Base-by-base conservation (phyloP, 2,888 invertebrate genomes). In the Hyalella azteca region DNA sequence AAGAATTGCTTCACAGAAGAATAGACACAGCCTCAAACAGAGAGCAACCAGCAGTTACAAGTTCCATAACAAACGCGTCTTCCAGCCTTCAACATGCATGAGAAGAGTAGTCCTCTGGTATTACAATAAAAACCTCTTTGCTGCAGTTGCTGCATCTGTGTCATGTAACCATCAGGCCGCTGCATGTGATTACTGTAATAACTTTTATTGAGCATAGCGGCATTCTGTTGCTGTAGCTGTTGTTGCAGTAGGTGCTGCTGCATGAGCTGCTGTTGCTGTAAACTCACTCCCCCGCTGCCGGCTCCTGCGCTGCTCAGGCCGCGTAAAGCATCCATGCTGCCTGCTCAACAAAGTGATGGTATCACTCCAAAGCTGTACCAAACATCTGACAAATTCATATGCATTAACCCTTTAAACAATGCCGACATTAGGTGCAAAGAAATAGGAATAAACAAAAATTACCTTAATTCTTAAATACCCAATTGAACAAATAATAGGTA, bases 201-300 rank as follows among this genome's bases (percentile, higher is more conserved):
- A 45, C 41, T 75, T 45, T 75, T 75, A 19, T 75, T 75, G 41
- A 75, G 75, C 19, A 75, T 11, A 29, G 75, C 40, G 4, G 75
- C 75, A 39, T 41, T 78, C 75, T 81, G 78, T 7, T 49, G 59
- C 66, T 66, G 78, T 54, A 78, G 75, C 39, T 80, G 80, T 40
- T 81, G 81, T 19, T 81, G 81, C 39, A 75, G 76, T n/a, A 73
- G 73, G 11, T 77, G 80, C 77, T 80, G 79, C 45, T 80, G 80
- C 50, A 78, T 78, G 19, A 75, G 80, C 73, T 80, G 80, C 49
- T 73, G 77, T 39, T 73, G 73, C 78, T 81, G 81, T 22, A 77
- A 22, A 39, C 45, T 75, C 41, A 45, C 75, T 9, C 75, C 40
- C n/a, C 66, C 66, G 4, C 66, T 39, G n/a, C 66, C 66, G 19